Percentiles rank a stretch among this genome's conserved stretches.
Evolutionary conservation across 2,113 vertebrate genomes (phyloP).

Genomic region (Pelodiscus sinensis): DNA sequence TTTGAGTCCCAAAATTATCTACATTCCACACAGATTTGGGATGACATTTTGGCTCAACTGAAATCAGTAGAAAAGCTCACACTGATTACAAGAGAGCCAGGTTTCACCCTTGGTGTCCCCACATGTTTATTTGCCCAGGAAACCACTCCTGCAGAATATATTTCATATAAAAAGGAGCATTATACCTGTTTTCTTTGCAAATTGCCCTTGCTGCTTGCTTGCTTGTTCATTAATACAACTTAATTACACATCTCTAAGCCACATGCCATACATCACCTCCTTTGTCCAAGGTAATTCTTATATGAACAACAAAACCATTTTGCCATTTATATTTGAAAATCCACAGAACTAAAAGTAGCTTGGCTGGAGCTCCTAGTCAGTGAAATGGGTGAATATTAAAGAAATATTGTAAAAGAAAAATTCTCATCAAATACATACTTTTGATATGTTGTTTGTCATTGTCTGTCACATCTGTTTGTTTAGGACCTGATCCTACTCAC

Average conservation of each 20-base stretch:
- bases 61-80: background rate
- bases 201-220: background rate
- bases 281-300: background rate
- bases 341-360: background rate
- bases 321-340: background rate
- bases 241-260: background rate
- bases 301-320: background rate
- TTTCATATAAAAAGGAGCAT: background rate
- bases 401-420: background rate
- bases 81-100: background rate
- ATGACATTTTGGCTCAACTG: background rate
- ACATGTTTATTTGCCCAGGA: background rate
- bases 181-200: background rate
- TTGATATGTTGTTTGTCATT: background rate
- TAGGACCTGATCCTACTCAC: fast-evolving
- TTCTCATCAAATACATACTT: background rate
- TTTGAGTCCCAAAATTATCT: background rate
- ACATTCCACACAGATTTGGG: background rate
- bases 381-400: background rate
- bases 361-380: background rate
- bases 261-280: fast-evolving
- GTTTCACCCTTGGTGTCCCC: background rate
- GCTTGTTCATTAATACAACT: background rate
- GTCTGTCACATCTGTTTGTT: background rate
- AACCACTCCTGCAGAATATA: background rate